Evolutionary conservation across 1,140 invertebrate species (phyloP).

Genomic region (Drosophila ananassae): DNA sequence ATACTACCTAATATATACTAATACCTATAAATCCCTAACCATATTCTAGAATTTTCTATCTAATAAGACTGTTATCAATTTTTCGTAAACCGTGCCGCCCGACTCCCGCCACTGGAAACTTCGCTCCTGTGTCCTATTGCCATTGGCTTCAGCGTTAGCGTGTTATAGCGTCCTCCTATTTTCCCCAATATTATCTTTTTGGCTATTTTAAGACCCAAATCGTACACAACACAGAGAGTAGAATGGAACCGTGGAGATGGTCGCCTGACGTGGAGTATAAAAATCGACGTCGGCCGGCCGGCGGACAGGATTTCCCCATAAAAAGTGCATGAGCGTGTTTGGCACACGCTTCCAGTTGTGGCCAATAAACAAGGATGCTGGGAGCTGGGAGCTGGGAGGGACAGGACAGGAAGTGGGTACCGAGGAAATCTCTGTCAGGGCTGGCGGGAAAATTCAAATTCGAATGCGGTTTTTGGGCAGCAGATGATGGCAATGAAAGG

Average conservation of each 20-base stretch:
- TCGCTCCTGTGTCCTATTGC: conserved; percentile 41
- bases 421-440: conserved; percentile 72
- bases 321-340: conserved; percentile 62
- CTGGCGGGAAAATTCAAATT: conserved; percentile 19
- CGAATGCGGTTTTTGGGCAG: conserved; percentile 34
- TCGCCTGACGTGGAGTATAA: conserved; percentile 63
- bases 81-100: not conserved
- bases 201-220: conserved; percentile 62
- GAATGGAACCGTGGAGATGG: conserved; percentile 37
- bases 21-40: too few species aligned
- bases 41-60: not conserved
- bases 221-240: conserved; percentile 31
- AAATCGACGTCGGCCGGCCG: conserved; percentile 54
- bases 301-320: conserved; percentile 79
- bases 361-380: conserved; percentile 14
- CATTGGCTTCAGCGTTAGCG: conserved; percentile 49
- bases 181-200: conserved; percentile 30
- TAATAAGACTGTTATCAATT: not conserved
- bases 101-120: conserved; percentile 8
- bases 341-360: conserved; percentile 38
- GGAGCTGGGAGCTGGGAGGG: not conserved
- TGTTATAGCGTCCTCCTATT: conserved; percentile 31
- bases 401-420: conserved; percentile 39
- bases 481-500: conserved; percentile 76
- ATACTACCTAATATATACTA: too few species aligned